Evolutionary conservation across 2,888 invertebrate species (phyloP).

Genomic region (Ferrisia virgata): DNA sequence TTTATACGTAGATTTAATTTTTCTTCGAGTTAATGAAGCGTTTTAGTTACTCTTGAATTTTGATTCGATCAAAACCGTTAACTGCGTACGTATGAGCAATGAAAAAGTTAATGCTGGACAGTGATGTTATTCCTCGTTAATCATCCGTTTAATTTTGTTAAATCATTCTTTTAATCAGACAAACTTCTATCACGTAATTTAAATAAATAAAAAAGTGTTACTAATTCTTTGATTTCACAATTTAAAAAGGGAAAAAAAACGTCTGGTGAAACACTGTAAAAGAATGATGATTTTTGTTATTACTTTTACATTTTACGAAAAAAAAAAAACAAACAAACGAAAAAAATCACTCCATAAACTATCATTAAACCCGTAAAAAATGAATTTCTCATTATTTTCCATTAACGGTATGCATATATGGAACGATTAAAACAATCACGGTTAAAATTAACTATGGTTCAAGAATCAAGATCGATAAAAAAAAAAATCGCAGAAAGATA

Average conservation of each 20-base stretch:
- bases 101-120: not conserved
- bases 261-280: not conserved
- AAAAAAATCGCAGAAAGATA: too few species aligned
- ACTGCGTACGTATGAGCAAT: not conserved
- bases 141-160: constrained; percentile 22
- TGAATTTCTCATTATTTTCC: constrained; percentile 2
- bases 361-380: not conserved
- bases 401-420: not conserved
- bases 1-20: too few species aligned
- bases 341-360: not conserved
- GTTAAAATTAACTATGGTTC: not conserved
- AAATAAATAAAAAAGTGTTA: constrained; percentile 28
- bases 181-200: constrained; percentile 20
- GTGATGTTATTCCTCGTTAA: not conserved
- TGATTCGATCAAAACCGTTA: not conserved
- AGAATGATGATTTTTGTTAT: constrained; percentile 11
- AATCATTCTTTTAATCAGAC: constrained; percentile 3
- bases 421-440: not conserved
- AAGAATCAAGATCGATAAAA: not conserved
- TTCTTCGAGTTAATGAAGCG: too few species aligned
- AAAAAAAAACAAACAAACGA: too few species aligned
- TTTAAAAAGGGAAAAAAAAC: not conserved
- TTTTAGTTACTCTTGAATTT: not conserved
- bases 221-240: constrained; percentile 27
- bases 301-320: constrained; percentile 24